These are phyloP conservation scores for Cladorhizidae sp. DNA, from an alignment of 37 sponge, comb jelly and placozoan species.

Conservation along the genomic window DNA sequence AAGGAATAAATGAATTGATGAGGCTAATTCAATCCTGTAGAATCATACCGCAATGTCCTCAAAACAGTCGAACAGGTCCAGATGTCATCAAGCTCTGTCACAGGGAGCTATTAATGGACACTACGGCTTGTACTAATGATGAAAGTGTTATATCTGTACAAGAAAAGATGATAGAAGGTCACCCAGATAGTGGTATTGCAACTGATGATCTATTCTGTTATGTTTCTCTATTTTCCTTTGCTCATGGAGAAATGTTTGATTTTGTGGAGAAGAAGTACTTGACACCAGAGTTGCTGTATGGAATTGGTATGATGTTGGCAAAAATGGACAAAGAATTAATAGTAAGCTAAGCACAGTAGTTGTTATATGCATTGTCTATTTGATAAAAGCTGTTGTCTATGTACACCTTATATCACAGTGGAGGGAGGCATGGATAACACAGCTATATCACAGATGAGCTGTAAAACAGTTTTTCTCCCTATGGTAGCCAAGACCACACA, in stretches of 20 bases:
- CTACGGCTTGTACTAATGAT: neutral
- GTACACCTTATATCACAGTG: no score
- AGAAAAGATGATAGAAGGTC: neutral
- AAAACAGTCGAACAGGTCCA: neutral
- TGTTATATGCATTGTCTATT: neutral
- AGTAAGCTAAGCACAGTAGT: neutral
- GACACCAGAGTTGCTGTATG: neutral
- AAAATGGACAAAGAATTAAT: conserved; percentile 1
- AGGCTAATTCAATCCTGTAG: neutral
- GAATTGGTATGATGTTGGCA: neutral
- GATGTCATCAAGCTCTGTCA: neutral
- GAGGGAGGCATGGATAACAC: no score
- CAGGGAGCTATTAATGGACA: neutral
- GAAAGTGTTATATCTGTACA: neutral
- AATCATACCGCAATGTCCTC: neutral
- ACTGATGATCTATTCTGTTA: neutral
- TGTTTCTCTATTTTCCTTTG: neutral
- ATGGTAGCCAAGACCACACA: no score
- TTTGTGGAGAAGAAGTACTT: neutral
- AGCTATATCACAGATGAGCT: no score
- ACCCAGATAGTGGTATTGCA: neutral
- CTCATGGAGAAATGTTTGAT: neutral
- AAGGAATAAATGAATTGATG: conserved; percentile 3
- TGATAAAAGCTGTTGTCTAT: no score
- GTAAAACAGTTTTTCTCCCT: no score